Base-by-base conservation (phyloP, 64 coral and sea anemone genomes). In the Cladopsammia gracilis region DNA sequence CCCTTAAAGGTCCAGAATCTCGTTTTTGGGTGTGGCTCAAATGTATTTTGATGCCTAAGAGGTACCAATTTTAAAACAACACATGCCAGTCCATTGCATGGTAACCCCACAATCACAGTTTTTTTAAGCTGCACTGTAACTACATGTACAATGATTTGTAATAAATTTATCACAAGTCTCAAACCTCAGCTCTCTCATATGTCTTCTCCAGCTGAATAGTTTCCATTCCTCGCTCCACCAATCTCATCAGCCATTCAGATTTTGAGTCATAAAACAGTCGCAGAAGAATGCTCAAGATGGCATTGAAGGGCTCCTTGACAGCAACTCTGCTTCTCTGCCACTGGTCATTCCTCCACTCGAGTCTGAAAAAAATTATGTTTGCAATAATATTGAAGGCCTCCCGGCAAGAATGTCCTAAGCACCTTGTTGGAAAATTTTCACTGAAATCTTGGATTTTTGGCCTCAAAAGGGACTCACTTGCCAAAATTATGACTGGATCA, bases 261-360 rank as follows among this genome's bases (percentile, higher is more conserved):
- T 86, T 75, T 58, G 77, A 83, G 8, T 60, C n/a, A n/a, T 78
- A 75, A 62, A 93, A 64, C n/a, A 93, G 48, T 6, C 62, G 65
- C 19, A 83, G 50, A 4, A 93, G 59, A 9, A 93, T 54, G 67
- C 58, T 87, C 10, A 93, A 51, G n/a, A 78, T 76, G 16, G 58
- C 25, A 68, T 93, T 93, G 60, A 62, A 65, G 5, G 56, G 46
- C n/a, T 87, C 81, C 52, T 93, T 75, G 15, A 86, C 7, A 20
- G 82, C 70, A 51, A 73, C 2, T 58, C 74, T 73, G 44, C 73
- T 93, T 45, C 54, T 93, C 49, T 68, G 47, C 91, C 91, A 93
- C 18, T 78, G 58, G 4, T 72, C 72, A 54, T 69, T 85, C 71
- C 70, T 76, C 91, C 91, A 93, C 13, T 93, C 91, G 42, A 93